These are phyloP conservation scores for Colistium nudipinnis DNA, from an alignment of 2,113 vertebrate species.

Conservation along the genomic window DNA sequence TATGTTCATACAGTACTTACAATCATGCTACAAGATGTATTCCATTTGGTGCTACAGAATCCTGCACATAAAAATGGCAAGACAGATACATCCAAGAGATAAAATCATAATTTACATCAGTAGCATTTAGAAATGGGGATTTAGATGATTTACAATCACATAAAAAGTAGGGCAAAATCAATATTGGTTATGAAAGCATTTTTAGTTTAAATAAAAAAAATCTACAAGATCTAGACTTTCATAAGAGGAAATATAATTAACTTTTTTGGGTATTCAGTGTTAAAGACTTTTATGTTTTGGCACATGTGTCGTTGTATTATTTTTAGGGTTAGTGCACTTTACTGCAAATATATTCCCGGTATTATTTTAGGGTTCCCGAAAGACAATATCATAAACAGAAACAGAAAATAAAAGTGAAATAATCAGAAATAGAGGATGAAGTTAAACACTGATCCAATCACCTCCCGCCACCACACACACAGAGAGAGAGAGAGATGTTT, in stretches of 20 bases:
- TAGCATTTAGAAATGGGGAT: constrained; percentile 26
- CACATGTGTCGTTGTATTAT: too few species aligned
- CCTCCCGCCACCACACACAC: too few species aligned
- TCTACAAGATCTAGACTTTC: constrained; percentile 38
- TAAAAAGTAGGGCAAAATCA: neutral
- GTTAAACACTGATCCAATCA: neutral
- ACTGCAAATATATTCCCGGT: too few species aligned
- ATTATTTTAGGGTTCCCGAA: too few species aligned
- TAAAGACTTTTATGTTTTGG: neutral
- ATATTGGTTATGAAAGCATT: neutral
- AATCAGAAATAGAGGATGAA: constrained; percentile 22
- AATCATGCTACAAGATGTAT: constrained; percentile 67
- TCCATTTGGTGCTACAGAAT: constrained; percentile 54
- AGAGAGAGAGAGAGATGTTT: constrained; percentile 22
- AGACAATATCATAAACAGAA: too few species aligned
- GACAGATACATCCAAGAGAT: constrained; percentile 16
- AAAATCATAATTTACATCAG: constrained; percentile 14
- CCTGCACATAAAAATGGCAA: constrained; percentile 37
- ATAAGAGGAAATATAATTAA: neutral
- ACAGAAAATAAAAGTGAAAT: too few species aligned
- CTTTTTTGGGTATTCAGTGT: constrained; percentile 2
- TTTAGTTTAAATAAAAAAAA: constrained; percentile 15
- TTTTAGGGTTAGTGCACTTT: too few species aligned
- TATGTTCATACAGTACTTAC: constrained; percentile 55
- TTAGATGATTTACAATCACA: constrained; percentile 20